phyloP scores from a whole-genome alignment of 2,888 invertebrate species.

The Rhagonycha fulva region DNA sequence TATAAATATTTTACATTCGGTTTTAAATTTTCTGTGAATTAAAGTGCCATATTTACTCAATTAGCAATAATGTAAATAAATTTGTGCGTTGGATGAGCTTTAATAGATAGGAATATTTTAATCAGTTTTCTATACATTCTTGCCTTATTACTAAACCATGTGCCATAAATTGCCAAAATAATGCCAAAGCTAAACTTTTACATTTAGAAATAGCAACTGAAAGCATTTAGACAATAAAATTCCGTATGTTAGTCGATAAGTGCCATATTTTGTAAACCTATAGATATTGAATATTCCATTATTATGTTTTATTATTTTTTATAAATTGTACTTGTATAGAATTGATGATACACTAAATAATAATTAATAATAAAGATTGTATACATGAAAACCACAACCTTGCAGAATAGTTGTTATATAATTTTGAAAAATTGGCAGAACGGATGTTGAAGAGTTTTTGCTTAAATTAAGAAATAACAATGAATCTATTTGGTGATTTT shows the following conservation, averaged over 20 bases:
- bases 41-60: slow-evolving; percentile 17
- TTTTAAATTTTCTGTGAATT: slow-evolving; percentile 8
- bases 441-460: background rate
- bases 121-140: background rate
- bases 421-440: background rate
- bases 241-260: background rate
- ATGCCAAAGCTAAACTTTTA: background rate
- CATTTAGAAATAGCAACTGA: background rate
- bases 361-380: background rate
- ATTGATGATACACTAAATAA: background rate
- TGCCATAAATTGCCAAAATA: background rate
- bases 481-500: background rate
- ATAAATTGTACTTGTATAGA: slow-evolving; percentile 12
- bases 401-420: background rate
- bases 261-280: slow-evolving; percentile 14
- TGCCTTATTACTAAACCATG: background rate
- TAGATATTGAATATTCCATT: background rate
- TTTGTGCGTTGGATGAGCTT: background rate
- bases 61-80: background rate
- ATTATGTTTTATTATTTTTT: slow-evolving; percentile 18
- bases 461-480: background rate
- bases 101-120: background rate
- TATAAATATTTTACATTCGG: background rate
- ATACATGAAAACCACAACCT: background rate
- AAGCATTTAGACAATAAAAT: background rate